Base-by-base conservation (phyloP, 2,888 invertebrate genomes). In the Acrobasis consociella region DNA sequence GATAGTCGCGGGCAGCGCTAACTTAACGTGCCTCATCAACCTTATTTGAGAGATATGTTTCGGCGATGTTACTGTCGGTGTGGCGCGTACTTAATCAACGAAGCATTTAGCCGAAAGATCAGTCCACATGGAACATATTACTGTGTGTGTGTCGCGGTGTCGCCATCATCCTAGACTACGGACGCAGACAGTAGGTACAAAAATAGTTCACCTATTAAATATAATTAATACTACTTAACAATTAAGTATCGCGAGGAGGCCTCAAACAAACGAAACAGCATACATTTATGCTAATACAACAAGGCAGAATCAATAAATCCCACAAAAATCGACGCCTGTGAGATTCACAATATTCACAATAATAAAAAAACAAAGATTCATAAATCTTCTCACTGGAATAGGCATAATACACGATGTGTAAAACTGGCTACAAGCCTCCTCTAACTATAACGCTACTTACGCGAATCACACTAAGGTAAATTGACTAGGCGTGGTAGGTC, bases 401-500 rank as follows among this genome's bases (percentile, higher is more conserved):
- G 66, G 72, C 71, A 69, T 69, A 67, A 78, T 76, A 78, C 78
- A 74, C 75, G 70, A 72, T 67, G 78, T 76, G 72, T 74, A 77
- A 70, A 70, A 69, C 64, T 68, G 66, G 68, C 69, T 65, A 60
- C 58, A 60, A 70, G 76, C 81, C 85, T 79, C 89, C 89, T 78
- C 82, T 72, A 78, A 81, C 76, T 72, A 82, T 83, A 84, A 81
- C 83, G 83, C 88, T 91, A 91, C 89, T 91, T 91, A 91, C 81
- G 87, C 89, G 85, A 91, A 92, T 92, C 91, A 92, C 92, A 92
- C 91, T 92, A 92, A 90, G 88, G 90, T 91, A 92, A 91, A 91
- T 92, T 92, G 92, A 92, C 92, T 92, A 92, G 92, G 89, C 86
- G 88, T 84, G 86, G 87, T 84, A 85, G 76, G 79, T 81, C 84